Evolutionary conservation across 2,797 vertebrate genomes (phyloP).

Genomic region (Enoplosus armatus): DNA sequence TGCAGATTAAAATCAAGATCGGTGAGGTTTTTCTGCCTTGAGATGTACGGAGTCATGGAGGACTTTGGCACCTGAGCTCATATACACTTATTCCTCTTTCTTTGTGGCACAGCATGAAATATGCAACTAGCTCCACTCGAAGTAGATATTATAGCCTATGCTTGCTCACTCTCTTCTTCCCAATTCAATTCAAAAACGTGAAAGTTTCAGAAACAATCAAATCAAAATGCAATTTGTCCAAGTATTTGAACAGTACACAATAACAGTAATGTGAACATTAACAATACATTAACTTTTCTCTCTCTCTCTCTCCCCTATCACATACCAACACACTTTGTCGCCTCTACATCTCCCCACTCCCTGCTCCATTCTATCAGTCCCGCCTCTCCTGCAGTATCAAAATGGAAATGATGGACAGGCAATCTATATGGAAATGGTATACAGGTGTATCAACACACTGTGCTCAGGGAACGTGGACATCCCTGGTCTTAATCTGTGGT

Average conservation of each 20-base stretch:
- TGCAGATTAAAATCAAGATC: slow-evolving; percentile 28
- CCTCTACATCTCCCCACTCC: slow-evolving; percentile 29
- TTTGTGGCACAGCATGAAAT: slow-evolving; percentile 30
- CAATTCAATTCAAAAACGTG: too few species aligned
- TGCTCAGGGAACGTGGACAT: slow-evolving; percentile 56
- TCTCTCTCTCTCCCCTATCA: background rate
- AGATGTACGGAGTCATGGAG: slow-evolving; percentile 3
- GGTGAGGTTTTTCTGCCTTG: background rate
- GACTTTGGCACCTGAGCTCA: slow-evolving; percentile 7
- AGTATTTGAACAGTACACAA: too few species aligned
- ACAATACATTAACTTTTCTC: too few species aligned
- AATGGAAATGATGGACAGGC: slow-evolving; percentile 85
- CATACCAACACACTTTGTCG: slow-evolving; percentile 36
- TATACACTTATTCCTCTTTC: background rate
- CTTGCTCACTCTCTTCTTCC: slow-evolving; percentile 1
- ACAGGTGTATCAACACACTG: slow-evolving; percentile 65
- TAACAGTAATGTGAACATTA: too few species aligned
- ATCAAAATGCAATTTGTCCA: too few species aligned
- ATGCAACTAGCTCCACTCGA: slow-evolving; percentile 22
- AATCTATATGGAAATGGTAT: slow-evolving; percentile 87
- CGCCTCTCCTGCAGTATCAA: slow-evolving; percentile 70
- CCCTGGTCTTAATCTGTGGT: slow-evolving; percentile 54
- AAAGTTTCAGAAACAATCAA: too few species aligned
- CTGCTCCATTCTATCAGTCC: slow-evolving; percentile 62
- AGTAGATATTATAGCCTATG: slow-evolving; percentile 35